Percentiles rank a stretch among this genome's conserved stretches.
phyloP scores from a whole-genome alignment of 2,113 vertebrate genomes.

The Acinonyx jubatus region DNA sequence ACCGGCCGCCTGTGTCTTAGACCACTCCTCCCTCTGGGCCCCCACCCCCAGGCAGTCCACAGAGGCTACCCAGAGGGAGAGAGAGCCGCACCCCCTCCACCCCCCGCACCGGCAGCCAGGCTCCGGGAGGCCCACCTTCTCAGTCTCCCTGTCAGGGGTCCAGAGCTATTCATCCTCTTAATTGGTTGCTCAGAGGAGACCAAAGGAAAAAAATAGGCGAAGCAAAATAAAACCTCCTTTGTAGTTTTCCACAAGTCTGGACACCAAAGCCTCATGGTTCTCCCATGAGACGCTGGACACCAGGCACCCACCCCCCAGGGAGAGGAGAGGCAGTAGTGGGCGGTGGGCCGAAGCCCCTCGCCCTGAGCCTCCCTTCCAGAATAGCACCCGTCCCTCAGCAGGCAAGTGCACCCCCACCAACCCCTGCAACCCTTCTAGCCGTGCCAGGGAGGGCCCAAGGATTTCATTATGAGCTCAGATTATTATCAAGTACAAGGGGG shows the following conservation, averaged over 20 bases:
- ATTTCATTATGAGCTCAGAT: constrained; percentile 80
- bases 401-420: constrained; percentile 70
- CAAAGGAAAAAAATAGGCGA: neutral
- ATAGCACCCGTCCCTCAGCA: constrained; percentile 65
- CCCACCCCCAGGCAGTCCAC: neutral
- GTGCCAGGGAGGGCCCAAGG: constrained; percentile 64
- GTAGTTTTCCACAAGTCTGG: neutral
- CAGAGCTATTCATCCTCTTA: neutral
- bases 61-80: neutral
- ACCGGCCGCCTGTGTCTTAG: neutral
- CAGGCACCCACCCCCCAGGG: neutral
- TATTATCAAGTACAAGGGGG: constrained; percentile 72
- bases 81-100: rapidly evolving
- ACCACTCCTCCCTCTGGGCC: neutral
- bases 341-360: neutral
- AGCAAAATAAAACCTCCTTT: neutral
- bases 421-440: constrained; percentile 61
- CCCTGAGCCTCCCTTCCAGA: neutral
- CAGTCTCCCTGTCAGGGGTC: neutral
- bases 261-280: neutral
- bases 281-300: neutral
- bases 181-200: neutral
- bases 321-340: neutral
- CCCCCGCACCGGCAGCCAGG: neutral
- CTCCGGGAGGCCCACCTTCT: neutral